Conservation (phyloP, 2,888 invertebrate genomes). For the Proisotoma minuta region DNA sequence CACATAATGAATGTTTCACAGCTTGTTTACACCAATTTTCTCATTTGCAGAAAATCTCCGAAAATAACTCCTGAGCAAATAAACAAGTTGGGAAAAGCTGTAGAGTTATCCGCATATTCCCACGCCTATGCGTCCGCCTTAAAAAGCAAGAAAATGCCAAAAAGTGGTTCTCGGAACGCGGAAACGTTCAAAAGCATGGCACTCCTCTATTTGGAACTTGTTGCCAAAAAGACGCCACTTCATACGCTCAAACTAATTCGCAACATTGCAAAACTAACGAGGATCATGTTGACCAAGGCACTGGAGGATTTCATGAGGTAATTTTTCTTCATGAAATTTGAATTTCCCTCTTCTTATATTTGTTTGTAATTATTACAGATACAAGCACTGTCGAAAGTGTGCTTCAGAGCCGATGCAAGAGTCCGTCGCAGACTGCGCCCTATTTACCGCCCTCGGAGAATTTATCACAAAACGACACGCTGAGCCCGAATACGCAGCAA, state of each 20-base stretch:
- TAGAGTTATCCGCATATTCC: neutral
- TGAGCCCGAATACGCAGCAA: neutral
- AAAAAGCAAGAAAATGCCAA: neutral
- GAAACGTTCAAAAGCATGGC: neutral
- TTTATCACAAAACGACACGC: neutral
- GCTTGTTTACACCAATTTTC: too few species aligned
- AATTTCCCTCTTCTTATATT: too few species aligned
- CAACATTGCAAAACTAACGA: neutral
- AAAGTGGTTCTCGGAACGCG: neutral
- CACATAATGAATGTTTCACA: too few species aligned
- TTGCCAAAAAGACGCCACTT: neutral
- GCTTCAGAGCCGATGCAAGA: neutral
- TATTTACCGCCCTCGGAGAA: neutral
- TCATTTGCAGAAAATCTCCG: neutral
- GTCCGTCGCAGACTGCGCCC: neutral
- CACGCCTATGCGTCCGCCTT: neutral
- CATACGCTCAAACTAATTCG: slow-evolving; percentile 3
- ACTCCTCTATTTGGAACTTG: neutral
- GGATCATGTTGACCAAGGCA: neutral
- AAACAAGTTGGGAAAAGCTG: neutral
- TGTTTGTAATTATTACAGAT: neutral
- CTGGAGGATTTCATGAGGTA: slow-evolving; percentile 7
- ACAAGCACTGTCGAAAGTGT: neutral
- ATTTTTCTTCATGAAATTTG: too few species aligned
- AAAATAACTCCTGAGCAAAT: neutral